These are phyloP conservation scores for Actinostola sp. DNA, from an alignment of 92 coral and sea anemone genomes.

Conservation along the genomic window DNA sequence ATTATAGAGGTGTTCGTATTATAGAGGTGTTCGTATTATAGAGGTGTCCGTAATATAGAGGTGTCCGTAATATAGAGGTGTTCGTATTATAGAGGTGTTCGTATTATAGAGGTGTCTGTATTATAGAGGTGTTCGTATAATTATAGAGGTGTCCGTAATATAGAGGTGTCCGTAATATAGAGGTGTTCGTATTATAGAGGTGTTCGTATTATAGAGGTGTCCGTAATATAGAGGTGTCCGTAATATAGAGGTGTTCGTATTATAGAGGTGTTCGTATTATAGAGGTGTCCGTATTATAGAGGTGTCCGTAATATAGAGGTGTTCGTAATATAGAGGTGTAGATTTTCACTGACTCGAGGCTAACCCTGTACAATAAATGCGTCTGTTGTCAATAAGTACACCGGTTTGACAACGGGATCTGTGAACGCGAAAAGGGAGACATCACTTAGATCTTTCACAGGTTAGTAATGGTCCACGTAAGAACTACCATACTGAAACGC, in stretches of 20 bases:
- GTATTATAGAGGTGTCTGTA: conserved; percentile 33
- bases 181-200: too few relatives aligned
- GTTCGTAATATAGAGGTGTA: conserved; percentile 31
- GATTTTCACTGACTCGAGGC: too few relatives aligned
- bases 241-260: conserved; percentile 34
- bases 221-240: conserved; percentile 31
- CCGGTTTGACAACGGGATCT: too few relatives aligned
- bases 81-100: conserved; percentile 17
- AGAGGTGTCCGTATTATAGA: conserved; percentile 23
- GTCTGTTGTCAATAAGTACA: too few relatives aligned
- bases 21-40: conserved; percentile 31
- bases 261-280: too few relatives aligned
- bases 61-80: conserved; percentile 35
- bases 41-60: conserved; percentile 38
- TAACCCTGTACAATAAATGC: too few relatives aligned
- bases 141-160: conserved; percentile 36
- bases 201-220: conserved; percentile 35
- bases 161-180: conserved; percentile 29
- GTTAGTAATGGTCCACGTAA: too few relatives aligned
- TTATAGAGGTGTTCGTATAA: conserved; percentile 30
- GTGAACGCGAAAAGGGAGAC: too few relatives aligned
- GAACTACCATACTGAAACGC: too few relatives aligned
- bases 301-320: conserved; percentile 24
- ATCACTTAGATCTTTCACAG: background rate
- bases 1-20: conserved; percentile 34